Evolutionary conservation across 2,113 vertebrate species (phyloP).

Genomic region (Platichthys stellatus): DNA sequence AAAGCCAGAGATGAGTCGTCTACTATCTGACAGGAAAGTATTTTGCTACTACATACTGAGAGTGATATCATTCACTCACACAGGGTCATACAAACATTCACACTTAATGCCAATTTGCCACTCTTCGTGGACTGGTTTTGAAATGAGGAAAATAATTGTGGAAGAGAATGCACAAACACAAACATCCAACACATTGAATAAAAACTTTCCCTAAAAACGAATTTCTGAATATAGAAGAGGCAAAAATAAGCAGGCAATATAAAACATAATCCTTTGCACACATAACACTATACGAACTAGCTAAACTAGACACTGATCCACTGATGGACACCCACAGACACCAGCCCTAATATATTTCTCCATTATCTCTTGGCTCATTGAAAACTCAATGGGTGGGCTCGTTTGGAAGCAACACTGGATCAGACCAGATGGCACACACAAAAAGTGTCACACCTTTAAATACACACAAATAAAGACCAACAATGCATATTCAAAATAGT

Average conservation of each 20-base stretch:
- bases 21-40: not conserved
- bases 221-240: not conserved
- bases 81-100: too few species aligned
- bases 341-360: not conserved
- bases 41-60: too few species aligned
- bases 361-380: conserved; percentile 23
- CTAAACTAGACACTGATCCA: not conserved
- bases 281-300: not conserved
- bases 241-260: too few species aligned
- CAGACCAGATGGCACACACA: not conserved
- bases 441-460: not conserved
- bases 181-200: too few species aligned
- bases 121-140: too few species aligned
- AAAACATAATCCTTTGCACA: too few species aligned
- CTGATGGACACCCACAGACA: not conserved
- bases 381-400: conserved; percentile 41
- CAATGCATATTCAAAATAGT: conserved; percentile 9
- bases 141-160: too few species aligned
- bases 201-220: not conserved
- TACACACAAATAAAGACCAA: not conserved
- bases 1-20: too few species aligned
- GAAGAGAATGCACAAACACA: not conserved
- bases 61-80: too few species aligned
- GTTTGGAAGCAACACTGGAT: conserved; percentile 8
- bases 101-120: too few species aligned